These are phyloP conservation scores for Pasiphila rectangulata DNA, from an alignment of 2,888 invertebrate genomes.

Conservation along the genomic window DNA sequence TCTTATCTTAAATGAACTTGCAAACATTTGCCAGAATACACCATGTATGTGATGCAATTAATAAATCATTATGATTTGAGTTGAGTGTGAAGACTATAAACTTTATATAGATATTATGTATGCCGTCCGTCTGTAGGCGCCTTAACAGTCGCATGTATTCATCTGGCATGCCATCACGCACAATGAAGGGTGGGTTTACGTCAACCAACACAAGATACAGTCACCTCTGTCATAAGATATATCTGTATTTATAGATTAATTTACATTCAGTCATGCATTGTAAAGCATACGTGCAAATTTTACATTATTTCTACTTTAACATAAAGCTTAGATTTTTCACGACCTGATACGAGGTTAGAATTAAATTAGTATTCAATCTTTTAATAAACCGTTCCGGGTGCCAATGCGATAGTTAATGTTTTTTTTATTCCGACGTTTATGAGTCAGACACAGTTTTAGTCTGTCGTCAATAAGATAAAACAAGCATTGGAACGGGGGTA, in stretches of 20 bases:
- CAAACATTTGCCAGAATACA: too few relatives aligned
- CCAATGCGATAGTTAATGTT: background rate
- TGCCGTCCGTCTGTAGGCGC: conserved; percentile 6
- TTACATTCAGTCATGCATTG: conserved; percentile 37
- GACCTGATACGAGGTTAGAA: conserved; percentile 21
- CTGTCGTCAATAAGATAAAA: too few relatives aligned
- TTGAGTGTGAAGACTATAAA: too few relatives aligned
- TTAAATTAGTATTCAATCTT: conserved; percentile 10
- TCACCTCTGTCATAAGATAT: conserved; percentile 40
- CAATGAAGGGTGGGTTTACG: conserved; percentile 35
- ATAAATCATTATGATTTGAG: too few relatives aligned
- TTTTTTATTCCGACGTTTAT: too few relatives aligned
- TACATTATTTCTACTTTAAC: conserved; percentile 17
- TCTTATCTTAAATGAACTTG: too few relatives aligned
- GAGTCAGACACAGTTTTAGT: too few relatives aligned
- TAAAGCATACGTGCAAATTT: conserved; percentile 25
- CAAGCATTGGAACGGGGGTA: too few relatives aligned
- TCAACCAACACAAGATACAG: conserved; percentile 39
- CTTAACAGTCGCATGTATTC: conserved; percentile 27
- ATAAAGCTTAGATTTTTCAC: conserved; percentile 21
- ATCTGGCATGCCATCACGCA: conserved; percentile 39
- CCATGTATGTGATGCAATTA: too few relatives aligned
- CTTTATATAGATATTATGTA: background rate
- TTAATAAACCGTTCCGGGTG: conserved; percentile 3
- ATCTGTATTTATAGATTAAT: conserved; percentile 38